These are phyloP conservation scores for Volucella inflata DNA, from an alignment of 2,888 invertebrate species.

Conservation along the genomic window DNA sequence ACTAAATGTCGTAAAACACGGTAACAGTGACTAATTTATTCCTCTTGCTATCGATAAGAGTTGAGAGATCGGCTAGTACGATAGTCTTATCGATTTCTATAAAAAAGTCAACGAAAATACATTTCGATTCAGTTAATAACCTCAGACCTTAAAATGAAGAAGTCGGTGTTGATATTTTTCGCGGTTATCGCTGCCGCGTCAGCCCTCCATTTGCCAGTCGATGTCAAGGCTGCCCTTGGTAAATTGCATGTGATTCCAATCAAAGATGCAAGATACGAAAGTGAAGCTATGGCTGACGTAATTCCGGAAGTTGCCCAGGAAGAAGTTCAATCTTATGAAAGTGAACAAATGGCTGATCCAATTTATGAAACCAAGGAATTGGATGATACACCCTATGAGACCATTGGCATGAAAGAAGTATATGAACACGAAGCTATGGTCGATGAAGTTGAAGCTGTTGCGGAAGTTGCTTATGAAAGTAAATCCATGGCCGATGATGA, in stretches of 20 bases:
- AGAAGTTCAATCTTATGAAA: conserved; percentile 13
- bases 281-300: conserved; percentile 9
- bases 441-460: conserved; percentile 3
- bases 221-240: background rate
- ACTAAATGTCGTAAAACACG: background rate
- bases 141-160: conserved; percentile 44
- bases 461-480: background rate
- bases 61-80: background rate
- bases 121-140: conserved; percentile 33
- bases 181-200: conserved; percentile 45
- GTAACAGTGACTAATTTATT: background rate
- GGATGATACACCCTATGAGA: conserved; percentile 31
- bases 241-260: background rate
- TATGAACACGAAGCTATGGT: conserved; percentile 19
- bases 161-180: conserved; percentile 51
- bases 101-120: conserved; percentile 27
- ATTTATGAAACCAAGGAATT: conserved; percentile 8
- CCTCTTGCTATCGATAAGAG: conserved; percentile 2
- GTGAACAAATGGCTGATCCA: conserved; percentile 13
- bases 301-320: conserved; percentile 1
- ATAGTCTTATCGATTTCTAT: conserved; percentile 47
- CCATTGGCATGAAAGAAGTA: conserved; percentile 10
- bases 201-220: conserved; percentile 45
- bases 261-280: conserved; percentile 10
- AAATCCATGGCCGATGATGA: conserved; percentile 6